A percentile compares a stretch with the other conserved stretches of the same genome.
These are phyloP conservation scores for Dendrophyllia cribrosa DNA, from an alignment of 64 coral and sea anemone species.

Conservation along the genomic window DNA sequence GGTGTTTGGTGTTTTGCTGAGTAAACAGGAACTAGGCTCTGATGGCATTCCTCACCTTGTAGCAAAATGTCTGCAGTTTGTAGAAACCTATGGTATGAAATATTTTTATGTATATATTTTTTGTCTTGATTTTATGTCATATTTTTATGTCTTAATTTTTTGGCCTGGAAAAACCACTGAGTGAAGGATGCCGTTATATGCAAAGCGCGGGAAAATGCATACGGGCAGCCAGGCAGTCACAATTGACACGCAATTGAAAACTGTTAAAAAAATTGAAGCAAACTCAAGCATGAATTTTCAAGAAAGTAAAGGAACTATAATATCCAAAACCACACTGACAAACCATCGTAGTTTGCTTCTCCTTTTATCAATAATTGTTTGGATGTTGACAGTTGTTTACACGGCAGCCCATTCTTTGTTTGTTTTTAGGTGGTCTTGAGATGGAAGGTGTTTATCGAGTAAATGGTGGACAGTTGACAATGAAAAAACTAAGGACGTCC, in stretches of 20 bases:
- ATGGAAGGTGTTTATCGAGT: constrained; percentile 87
- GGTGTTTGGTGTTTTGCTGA: constrained; percentile 88
- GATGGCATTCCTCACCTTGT: constrained; percentile 99
- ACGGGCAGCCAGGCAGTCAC: too few relatives aligned
- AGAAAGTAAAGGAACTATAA: too few relatives aligned
- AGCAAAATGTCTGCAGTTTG: constrained; percentile 96
- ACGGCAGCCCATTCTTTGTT: not conserved
- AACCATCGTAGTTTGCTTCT: too few relatives aligned
- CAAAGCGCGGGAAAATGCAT: too few relatives aligned
- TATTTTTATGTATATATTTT: not conserved
- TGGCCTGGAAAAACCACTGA: too few relatives aligned
- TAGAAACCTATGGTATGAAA: constrained; percentile 93
- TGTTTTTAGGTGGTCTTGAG: constrained; percentile 58
- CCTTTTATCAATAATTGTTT: not conserved
- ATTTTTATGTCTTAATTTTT: too few relatives aligned
- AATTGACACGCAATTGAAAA: too few relatives aligned
- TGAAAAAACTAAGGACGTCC: constrained; percentile 71
- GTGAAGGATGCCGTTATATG: too few relatives aligned
- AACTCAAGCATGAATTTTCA: too few relatives aligned
- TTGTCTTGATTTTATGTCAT: not conserved
- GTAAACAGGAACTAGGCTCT: constrained; percentile 88
- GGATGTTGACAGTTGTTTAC: not conserved
- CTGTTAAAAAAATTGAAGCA: too few relatives aligned
- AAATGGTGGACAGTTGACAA: constrained; percentile 80
- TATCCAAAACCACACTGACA: not conserved